Conservation (phyloP, 2,888 invertebrate genomes). For the Drosophila leonis region DNA sequence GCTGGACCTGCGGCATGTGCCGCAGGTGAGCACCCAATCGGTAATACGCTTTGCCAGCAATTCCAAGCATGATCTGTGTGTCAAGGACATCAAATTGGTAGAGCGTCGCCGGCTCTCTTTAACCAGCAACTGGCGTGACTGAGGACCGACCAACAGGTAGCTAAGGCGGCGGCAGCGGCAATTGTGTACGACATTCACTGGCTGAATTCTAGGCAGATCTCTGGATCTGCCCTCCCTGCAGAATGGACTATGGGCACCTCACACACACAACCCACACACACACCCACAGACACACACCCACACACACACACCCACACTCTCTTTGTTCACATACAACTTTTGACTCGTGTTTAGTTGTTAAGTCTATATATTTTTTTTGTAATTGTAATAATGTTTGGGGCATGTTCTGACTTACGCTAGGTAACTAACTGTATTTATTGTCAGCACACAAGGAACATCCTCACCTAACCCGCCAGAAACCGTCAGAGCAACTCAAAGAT, state of each 20-base stretch:
- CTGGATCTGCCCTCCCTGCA: not conserved
- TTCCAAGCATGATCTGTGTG: constrained; percentile 92
- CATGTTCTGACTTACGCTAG: constrained; percentile 3
- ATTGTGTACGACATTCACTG: constrained; percentile 11
- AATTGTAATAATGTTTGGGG: not conserved
- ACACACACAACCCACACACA: not conserved
- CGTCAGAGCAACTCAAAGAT: constrained; percentile 4
- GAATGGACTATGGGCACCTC: not conserved
- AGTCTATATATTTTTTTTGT: constrained; percentile 17
- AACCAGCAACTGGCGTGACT: constrained; percentile 60
- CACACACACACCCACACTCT: not conserved
- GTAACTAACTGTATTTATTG: constrained; percentile 11
- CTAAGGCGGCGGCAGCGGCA: constrained; percentile 11
- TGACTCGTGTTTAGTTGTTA: constrained; percentile 32
- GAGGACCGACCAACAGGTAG: constrained; percentile 28
- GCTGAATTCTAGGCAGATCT: constrained; percentile 3
- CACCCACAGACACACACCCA: not conserved
- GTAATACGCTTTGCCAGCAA: constrained; percentile 94
- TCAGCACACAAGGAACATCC: constrained; percentile 21
- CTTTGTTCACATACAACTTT: constrained; percentile 1
- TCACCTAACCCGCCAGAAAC: constrained; percentile 3
- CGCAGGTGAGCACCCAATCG: constrained; percentile 92
- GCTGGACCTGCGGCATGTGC: constrained; percentile 92
- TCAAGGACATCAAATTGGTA: constrained; percentile 92
- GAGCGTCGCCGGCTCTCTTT: constrained; percentile 82